Percentiles rank a stretch among this genome's conserved stretches.
Evolutionary conservation across 2,113 vertebrate genomes (phyloP).

Genomic region (Varanus salvator): DNA sequence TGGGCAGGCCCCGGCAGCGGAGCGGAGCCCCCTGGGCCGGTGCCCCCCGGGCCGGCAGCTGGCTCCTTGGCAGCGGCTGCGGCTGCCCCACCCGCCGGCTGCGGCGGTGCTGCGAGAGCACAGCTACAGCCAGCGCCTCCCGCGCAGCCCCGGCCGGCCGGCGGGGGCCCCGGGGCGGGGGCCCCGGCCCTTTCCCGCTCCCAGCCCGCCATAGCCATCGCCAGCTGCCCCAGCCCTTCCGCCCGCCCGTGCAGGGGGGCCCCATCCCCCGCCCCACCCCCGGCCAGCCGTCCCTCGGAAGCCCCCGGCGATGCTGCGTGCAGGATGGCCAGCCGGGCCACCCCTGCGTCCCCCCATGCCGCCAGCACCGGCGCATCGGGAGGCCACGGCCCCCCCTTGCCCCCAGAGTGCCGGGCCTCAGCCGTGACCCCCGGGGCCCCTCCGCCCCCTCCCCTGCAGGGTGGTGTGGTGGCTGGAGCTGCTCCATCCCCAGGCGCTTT

Average conservation of each 20-base stretch:
- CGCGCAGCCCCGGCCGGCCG: conserved; percentile 54
- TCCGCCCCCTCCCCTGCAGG: conserved; percentile 41
- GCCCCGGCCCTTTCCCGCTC: conserved; percentile 59
- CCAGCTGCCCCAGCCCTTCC: conserved; percentile 20
- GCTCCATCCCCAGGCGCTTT: neutral
- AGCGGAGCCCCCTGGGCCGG: conserved; percentile 78
- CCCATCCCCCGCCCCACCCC: conserved; percentile 43
- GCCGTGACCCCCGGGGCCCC: conserved; percentile 46
- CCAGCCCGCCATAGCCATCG: conserved; percentile 52
- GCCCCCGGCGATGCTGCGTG: neutral
- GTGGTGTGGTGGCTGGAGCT: neutral
- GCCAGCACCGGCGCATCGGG: neutral
- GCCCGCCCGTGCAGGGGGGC: neutral
- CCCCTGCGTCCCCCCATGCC: neutral
- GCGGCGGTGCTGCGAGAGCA: conserved; percentile 75
- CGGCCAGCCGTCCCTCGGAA: neutral
- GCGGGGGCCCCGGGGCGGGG: conserved; percentile 48
- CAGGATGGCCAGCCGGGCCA: neutral
- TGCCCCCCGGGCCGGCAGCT: conserved; percentile 60
- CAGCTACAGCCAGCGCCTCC: conserved; percentile 80
- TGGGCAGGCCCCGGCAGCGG: conserved; percentile 82
- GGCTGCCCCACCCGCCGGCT: conserved; percentile 52
- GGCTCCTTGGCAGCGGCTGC: conserved; percentile 49
- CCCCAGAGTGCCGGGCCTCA: conserved; percentile 3
- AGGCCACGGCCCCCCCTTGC: conserved; percentile 25